Conservation (phyloP, 2,797 vertebrate species). For the Phoeniculus purpureus region DNA sequence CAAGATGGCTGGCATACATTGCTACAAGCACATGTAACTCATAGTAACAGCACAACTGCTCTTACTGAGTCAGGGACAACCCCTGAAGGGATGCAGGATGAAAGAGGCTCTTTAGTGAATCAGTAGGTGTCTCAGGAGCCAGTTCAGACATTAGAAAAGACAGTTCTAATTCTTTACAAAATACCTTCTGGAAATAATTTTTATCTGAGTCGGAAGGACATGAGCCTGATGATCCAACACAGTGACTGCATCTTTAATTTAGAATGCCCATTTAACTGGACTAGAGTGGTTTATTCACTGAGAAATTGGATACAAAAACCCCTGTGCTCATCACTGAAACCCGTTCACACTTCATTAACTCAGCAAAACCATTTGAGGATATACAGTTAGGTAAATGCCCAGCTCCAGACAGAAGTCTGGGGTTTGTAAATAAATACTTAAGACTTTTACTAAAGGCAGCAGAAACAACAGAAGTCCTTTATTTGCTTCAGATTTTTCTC, state of each 20-base stretch:
- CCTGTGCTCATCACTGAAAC: background rate
- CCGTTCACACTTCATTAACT: background rate
- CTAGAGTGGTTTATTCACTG: background rate
- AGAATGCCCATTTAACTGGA: background rate
- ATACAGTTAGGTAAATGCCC: background rate
- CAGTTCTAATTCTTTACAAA: background rate
- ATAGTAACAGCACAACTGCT: background rate
- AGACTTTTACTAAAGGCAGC: background rate
- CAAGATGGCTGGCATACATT: background rate
- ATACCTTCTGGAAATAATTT: background rate
- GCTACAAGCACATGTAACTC: background rate
- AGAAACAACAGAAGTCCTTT: background rate
- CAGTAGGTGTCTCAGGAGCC: background rate
- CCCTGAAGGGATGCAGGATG: background rate
- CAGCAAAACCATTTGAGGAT: background rate
- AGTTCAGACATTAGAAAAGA: slow-evolving; percentile 5
- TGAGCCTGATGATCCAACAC: background rate
- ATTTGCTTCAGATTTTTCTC: background rate
- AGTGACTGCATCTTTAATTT: background rate
- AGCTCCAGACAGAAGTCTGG: background rate
- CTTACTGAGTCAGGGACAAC: background rate
- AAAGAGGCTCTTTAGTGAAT: background rate
- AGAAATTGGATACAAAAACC: background rate
- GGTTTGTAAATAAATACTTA: background rate
- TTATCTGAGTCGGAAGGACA: background rate